Evolutionary conservation across 2,888 invertebrate species (phyloP), one percentile per base, ranked within the genome.

Genomic region (Theodoxus fluviatilis): DNA sequence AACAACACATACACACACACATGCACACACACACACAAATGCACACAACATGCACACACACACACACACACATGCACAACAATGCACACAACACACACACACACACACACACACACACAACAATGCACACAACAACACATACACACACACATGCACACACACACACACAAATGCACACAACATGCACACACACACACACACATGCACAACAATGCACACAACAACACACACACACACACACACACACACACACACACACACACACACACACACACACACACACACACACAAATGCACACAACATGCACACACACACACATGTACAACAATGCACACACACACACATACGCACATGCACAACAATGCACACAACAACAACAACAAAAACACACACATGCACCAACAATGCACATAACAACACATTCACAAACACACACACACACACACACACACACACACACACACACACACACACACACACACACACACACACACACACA

Each of bases 371-470:
- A 25, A 35, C 49, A 52, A 25, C 37, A 67, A 31, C 12, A 31
- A 66, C 47, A 47, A 31, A 66, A 47, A 43, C 31, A 66, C 33
- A 25, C 22, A 55, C 40, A 6, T 35, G 18, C 18, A 28, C 28
- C 25, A 33, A 31, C 2, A 22, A 28, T 49, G 33, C 35, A 43
- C 66, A 43, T 49, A 43, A 31, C 33, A 47, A 66, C 18, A 49
- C 47, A 66, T 12, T 47, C 43, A 65, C 40, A 65, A 40, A 65
- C 40, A 65, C 43, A 65, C 25, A 38, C 43, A 65, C 40, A 49
- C n/a, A 49, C 49, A 49, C n/a, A 49, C 49, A 49, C n/a, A 49
- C 49, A 49, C n/a, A 49, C 49, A 55, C 38, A 28, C 55, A 67
- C 38, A 28, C 55, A 67, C 55, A 37, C 25, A 67, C 55, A 28